Evolutionary conservation across 2,888 invertebrate species (phyloP).

Genomic region (Coenonympha glycerion): DNA sequence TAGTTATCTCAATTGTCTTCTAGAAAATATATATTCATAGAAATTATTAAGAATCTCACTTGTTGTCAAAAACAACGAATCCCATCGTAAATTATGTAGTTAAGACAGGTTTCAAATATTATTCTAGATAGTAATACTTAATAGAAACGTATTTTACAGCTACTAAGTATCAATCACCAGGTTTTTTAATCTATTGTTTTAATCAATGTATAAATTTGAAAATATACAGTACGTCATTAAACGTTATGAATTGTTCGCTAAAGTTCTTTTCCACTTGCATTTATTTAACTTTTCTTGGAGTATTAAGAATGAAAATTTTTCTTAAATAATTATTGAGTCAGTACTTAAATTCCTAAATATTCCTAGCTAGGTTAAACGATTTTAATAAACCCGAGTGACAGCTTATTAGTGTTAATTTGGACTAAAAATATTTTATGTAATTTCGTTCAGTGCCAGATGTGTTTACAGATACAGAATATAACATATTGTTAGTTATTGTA

Average conservation of each 20-base stretch:
- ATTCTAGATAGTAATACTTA: constrained; percentile 1
- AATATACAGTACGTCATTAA: background rate
- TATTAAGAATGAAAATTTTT: background rate
- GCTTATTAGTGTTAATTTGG: constrained; percentile 8
- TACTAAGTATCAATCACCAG: constrained; percentile 1
- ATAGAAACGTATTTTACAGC: constrained; percentile 2
- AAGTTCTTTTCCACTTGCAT: background rate
- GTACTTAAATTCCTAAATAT: background rate
- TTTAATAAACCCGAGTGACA: constrained; percentile 10
- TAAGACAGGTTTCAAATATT: constrained; percentile 18
- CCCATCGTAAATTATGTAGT: constrained; percentile 20
- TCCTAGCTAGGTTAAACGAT: background rate
- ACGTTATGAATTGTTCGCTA: no score
- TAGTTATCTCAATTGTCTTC: constrained; percentile 15
- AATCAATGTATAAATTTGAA: background rate
- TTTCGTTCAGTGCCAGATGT: constrained; percentile 18
- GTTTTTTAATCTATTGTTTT: background rate
- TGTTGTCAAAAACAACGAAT: constrained; percentile 18
- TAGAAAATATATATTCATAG: constrained; percentile 20
- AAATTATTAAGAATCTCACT: constrained; percentile 23
- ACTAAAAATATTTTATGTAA: constrained; percentile 10
- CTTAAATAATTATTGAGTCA: background rate
- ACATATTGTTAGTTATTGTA: constrained; percentile 19
- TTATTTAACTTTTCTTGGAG: background rate
- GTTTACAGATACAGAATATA: constrained; percentile 12